phyloP scores from a whole-genome alignment of 2,888 invertebrate genomes.

The Sussaba pulchella region DNA sequence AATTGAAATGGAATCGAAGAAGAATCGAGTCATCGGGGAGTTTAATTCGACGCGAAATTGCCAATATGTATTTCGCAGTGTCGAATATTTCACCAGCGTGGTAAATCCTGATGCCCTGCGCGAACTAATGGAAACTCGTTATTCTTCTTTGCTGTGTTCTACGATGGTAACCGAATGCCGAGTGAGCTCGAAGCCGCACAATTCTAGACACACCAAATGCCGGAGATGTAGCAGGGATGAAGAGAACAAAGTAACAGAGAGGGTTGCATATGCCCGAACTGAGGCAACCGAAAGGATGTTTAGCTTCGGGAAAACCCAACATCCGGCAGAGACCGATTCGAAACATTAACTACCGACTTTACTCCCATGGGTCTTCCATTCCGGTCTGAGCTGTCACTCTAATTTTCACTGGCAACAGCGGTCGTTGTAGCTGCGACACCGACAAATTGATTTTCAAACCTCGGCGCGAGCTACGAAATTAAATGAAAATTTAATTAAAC shows the following conservation, averaged over 20 bases:
- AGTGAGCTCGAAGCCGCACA: conserved; percentile 7
- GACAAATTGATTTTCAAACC: conserved; percentile 42
- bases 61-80: not conserved
- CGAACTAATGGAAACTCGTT: conserved; percentile 24
- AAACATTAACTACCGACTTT: conserved; percentile 57
- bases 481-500: conserved; percentile 4
- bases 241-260: not conserved
- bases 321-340: conserved; percentile 45
- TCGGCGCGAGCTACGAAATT: not conserved
- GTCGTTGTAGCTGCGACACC: not conserved
- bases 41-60: too few relatives aligned
- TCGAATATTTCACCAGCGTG: not conserved
- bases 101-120: not conserved
- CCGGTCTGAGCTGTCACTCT: conserved; percentile 53
- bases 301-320: conserved; percentile 42
- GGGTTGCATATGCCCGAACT: conserved; percentile 10
- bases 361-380: conserved; percentile 13
- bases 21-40: too few relatives aligned
- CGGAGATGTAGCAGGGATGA: not conserved
- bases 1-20: too few relatives aligned
- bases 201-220: not conserved
- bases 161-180: not conserved
- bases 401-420: conserved; percentile 24
- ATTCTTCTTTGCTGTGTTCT: conserved; percentile 5
- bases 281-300: conserved; percentile 42